A percentile compares a stretch with the other conserved stretches of the same genome.
These are phyloP conservation scores for Crematogaster levior DNA, from an alignment of 2,888 invertebrate genomes.

Conservation along the genomic window DNA sequence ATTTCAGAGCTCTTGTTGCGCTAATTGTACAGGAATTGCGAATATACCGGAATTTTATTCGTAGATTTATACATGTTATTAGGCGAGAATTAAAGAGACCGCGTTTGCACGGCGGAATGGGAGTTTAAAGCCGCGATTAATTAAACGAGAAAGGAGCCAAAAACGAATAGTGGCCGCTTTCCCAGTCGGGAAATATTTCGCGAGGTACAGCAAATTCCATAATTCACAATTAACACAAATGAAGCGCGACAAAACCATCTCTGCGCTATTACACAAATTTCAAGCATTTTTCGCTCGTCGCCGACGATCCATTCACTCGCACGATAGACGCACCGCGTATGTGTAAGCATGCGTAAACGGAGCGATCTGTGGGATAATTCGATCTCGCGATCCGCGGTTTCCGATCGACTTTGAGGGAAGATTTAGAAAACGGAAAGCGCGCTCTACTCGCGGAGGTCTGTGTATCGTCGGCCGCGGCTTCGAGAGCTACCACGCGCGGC, in stretches of 20 bases:
- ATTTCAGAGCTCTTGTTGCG: neutral
- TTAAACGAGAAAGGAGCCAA: slow-evolving; percentile 23
- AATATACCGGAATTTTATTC: slow-evolving; percentile 19
- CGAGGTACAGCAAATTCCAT: neutral
- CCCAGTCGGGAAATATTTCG: neutral
- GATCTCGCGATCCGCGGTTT: neutral
- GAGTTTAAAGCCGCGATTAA: slow-evolving; percentile 32
- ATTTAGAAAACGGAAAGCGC: slow-evolving; percentile 25
- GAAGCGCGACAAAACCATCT: neutral
- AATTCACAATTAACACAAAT: slow-evolving; percentile 31
- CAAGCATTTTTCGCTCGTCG: neutral
- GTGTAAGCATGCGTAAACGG: neutral
- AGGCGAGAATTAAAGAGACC: slow-evolving; percentile 10
- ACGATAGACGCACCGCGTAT: neutral
- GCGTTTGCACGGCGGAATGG: neutral
- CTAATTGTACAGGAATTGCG: slow-evolving; percentile 13
- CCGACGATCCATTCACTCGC: neutral
- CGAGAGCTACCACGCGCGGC: slow-evolving; percentile 57
- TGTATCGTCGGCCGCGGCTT: slow-evolving; percentile 27
- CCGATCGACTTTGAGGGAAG: slow-evolving; percentile 8
- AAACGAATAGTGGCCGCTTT: neutral
- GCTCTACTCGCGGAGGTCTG: slow-evolving; percentile 34
- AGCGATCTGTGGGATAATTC: neutral
- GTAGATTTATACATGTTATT: slow-evolving; percentile 28
- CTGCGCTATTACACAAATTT: neutral